Conservation (phyloP, 2,888 invertebrate genomes). For the Stenolophus ochropezus region DNA sequence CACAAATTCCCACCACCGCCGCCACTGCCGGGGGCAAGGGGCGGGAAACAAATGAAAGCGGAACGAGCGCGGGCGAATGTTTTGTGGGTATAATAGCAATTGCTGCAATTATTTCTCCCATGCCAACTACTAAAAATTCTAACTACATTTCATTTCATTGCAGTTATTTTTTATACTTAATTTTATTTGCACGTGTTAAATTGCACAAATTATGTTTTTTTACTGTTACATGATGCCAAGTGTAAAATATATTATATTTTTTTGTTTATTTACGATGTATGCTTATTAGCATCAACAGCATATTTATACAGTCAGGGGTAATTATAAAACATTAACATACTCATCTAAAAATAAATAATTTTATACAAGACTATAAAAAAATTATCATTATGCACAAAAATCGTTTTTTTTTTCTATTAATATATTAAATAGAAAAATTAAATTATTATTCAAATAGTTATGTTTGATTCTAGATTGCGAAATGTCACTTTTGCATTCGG, state of each 20-base stretch:
- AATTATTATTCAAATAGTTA: no score
- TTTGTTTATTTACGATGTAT: not conserved
- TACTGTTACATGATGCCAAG: not conserved
- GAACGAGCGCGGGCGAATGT: constrained; percentile 26
- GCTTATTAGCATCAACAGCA: no score
- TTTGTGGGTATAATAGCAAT: constrained; percentile 26
- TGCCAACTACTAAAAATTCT: constrained; percentile 20
- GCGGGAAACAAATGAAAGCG: constrained; percentile 8
- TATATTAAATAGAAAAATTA: no score
- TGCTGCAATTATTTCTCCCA: constrained; percentile 25
- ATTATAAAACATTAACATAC: no score
- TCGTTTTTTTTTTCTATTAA: no score
- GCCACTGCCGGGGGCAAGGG: not conserved
- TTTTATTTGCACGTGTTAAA: constrained; percentile 19
- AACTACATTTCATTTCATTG: constrained; percentile 8
- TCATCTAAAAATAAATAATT: no score
- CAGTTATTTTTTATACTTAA: constrained; percentile 21
- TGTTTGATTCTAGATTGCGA: no score
- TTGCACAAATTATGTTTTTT: not conserved
- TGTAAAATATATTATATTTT: not conserved
- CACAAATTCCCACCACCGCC: constrained; percentile 38
- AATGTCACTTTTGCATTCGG: no score
- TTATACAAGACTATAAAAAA: no score
- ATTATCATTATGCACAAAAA: no score
- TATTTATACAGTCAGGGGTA: no score